A percentile compares a stretch with the other conserved stretches of the same genome.
Evolutionary conservation across 2,888 invertebrate species (phyloP).

Genomic region (Congeria kusceri): DNA sequence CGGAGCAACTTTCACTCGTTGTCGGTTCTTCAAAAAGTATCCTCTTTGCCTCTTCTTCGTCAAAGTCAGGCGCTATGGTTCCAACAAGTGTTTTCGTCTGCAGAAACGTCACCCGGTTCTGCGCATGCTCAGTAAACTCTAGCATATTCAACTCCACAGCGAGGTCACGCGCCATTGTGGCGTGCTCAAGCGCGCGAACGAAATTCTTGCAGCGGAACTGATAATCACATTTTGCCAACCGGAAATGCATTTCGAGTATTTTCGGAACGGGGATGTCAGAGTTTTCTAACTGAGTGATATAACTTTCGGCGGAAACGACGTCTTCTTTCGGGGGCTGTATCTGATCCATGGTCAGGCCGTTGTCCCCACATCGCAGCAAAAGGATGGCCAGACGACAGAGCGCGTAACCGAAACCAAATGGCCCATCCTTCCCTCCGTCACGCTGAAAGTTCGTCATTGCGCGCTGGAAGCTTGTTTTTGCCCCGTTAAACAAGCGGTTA

Average conservation of each 20-base stretch:
- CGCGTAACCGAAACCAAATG: conserved; percentile 66
- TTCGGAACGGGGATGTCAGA: conserved; percentile 58
- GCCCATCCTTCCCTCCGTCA: conserved; percentile 69
- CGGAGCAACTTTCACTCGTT: no score
- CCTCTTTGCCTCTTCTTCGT: conserved; percentile 31
- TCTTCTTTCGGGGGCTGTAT: conserved; percentile 48
- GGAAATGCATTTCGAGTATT: conserved; percentile 62
- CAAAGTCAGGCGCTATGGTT: conserved; percentile 15
- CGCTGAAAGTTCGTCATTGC: conserved; percentile 61
- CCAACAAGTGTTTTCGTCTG: conserved; percentile 16
- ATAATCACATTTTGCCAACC: conserved; percentile 64
- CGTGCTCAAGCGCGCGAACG: conserved; percentile 55
- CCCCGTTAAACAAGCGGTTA: conserved; percentile 43
- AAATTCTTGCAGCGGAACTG: conserved; percentile 53
- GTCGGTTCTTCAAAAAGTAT: conserved; percentile 31
- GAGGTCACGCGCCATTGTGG: conserved; percentile 46
- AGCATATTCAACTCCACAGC: conserved; percentile 57
- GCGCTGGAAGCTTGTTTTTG: conserved; percentile 58
- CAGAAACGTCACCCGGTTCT: conserved; percentile 48
- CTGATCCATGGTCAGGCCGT: conserved; percentile 60
- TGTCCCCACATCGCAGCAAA: conserved; percentile 62
- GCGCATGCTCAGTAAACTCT: conserved; percentile 66
- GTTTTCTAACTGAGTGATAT: conserved; percentile 58
- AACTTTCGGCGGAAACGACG: conserved; percentile 47
- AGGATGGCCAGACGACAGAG: conserved; percentile 59